These are phyloP conservation scores for Daboia siamensis DNA, from an alignment of 2,113 vertebrate genomes.

Conservation along the genomic window DNA sequence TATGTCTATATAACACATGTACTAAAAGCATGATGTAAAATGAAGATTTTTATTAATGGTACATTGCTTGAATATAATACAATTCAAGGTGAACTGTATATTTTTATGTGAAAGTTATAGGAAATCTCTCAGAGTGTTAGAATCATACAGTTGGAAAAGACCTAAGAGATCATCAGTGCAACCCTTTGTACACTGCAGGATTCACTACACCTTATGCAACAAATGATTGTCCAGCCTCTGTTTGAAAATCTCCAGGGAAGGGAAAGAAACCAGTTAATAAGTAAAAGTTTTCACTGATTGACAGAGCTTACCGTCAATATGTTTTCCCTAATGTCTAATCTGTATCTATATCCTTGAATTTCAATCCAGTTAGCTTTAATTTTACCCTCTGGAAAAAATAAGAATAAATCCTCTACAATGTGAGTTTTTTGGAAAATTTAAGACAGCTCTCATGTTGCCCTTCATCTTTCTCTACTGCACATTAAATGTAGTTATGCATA, in stretches of 20 bases:
- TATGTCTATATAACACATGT: neutral
- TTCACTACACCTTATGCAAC: neutral
- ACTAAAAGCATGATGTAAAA: neutral
- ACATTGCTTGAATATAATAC: neutral
- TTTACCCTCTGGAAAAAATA: neutral
- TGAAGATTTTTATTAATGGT: neutral
- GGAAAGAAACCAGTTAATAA: neutral
- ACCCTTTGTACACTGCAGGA: neutral
- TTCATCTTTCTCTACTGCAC: neutral
- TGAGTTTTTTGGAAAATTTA: neutral
- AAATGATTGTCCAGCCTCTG: neutral
- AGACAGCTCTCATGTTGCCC: neutral
- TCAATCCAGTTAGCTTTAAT: neutral
- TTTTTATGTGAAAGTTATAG: neutral
- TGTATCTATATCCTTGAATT: neutral
- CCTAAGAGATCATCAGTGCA: neutral
- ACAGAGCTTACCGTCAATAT: neutral
- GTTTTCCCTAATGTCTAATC: neutral
- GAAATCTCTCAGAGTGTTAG: neutral
- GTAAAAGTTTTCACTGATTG: neutral
- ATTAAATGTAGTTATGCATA: neutral
- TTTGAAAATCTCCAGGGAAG: neutral
- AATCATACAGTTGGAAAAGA: neutral
- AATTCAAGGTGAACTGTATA: neutral
- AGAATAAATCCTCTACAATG: neutral